Evolutionary conservation across 2,113 vertebrate species (phyloP), one percentile per base, ranked within the genome.

Genomic region (Lanius collurio): DNA sequence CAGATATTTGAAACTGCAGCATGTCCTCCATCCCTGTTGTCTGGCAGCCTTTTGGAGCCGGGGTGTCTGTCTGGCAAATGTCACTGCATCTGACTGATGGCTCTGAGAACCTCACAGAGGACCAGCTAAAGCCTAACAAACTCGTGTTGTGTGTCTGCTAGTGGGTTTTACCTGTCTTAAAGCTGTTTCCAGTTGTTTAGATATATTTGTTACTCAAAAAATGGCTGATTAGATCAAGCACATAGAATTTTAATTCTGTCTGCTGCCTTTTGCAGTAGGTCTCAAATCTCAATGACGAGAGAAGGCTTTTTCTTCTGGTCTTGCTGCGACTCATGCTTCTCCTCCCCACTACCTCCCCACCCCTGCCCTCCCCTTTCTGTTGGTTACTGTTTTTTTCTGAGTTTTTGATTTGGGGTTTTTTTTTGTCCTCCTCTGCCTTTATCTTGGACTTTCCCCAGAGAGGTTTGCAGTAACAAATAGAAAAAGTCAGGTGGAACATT

Each of bases 41-140:
- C 68, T 17, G 2, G 41, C 31, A 37, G 55, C 35, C 11, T 26
- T 63, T 17, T n/a, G 52, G 81, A 81, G 81, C 47, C 1, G 0
- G 5, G 2, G 8, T 62, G 31, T 73, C 74, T 59, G 60, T 35
- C 68, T n/a, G 75, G 50, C 4, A 3, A 52, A 22, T 1, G 5
- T 89, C 59, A 5, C 6, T 18, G 13, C 0, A 0, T 56, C 73
- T 33, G 33, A 49, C 35, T 0, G 1, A 27, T 46, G 76, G 24
- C 79, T 88, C 41, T 69, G 44, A 85, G 79, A 80, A 63, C 55
- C 31, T 57, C 2, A 6, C 22, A 13, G 50, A 65, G 71, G 31
- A 70, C 19, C 4, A 1, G 5, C 49, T 86, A 19, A 79, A 92
- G 39, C 67, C 62, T 57, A 47, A 33, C 4, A 42, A 59, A 50